A percentile compares a stretch with the other conserved stretches of the same genome.
Conservation (phyloP, 2,888 invertebrate genomes). For the Anaspis maculata region DNA sequence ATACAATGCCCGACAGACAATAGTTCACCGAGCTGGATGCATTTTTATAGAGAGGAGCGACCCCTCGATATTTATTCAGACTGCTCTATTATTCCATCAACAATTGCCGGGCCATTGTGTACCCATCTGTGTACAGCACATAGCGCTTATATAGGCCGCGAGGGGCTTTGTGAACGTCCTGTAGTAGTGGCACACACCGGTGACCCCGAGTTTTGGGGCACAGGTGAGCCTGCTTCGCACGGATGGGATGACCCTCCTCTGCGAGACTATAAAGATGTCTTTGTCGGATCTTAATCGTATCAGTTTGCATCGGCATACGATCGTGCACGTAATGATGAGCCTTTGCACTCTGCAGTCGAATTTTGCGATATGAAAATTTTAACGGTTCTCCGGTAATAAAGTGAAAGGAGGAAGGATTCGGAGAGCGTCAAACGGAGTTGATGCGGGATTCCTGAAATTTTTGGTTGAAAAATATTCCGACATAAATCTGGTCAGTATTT, state of each 20-base stretch:
- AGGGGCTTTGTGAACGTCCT: slow-evolving; percentile 16
- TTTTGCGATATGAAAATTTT: too few species aligned
- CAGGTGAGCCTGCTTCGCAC: slow-evolving; percentile 10
- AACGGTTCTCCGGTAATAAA: too few species aligned
- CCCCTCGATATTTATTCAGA: slow-evolving; percentile 35
- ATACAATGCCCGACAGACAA: slow-evolving; percentile 25
- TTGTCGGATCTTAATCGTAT: background rate
- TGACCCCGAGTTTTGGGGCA: slow-evolving; percentile 16
- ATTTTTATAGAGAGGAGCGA: slow-evolving; percentile 28
- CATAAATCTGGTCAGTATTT: too few species aligned
- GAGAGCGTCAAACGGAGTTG: too few species aligned
- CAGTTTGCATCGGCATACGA: too few species aligned
- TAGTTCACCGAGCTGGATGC: slow-evolving; percentile 25
- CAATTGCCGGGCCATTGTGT: slow-evolving; percentile 38
- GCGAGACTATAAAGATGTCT: background rate
- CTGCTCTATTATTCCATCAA: slow-evolving; percentile 41
- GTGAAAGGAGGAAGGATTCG: too few species aligned
- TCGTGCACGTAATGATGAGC: too few species aligned
- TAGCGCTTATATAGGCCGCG: slow-evolving; percentile 9
- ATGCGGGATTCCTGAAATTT: too few species aligned
- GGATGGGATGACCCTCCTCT: too few species aligned
- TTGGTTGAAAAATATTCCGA: too few species aligned
- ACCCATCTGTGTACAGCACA: slow-evolving; percentile 36
- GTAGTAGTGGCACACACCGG: slow-evolving; percentile 21
- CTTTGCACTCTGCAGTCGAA: too few species aligned